A percentile compares a stretch with the other conserved stretches of the same genome.
Evolutionary conservation across 2,113 vertebrate genomes (phyloP).

Genomic region (Dasypus novemcinctus): DNA sequence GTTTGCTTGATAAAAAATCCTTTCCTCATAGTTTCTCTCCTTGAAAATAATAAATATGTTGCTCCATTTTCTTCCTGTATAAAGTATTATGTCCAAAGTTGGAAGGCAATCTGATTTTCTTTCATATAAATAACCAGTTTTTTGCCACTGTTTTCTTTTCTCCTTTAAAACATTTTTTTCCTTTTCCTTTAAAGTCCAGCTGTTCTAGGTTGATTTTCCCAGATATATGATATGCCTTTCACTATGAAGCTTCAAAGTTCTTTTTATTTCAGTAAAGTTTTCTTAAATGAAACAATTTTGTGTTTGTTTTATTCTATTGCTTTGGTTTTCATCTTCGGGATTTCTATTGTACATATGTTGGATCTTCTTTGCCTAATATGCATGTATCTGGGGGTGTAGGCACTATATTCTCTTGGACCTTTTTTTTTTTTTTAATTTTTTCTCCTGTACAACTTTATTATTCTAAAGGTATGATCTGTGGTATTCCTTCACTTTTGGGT

Average conservation of each 20-base stretch:
- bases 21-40: not conserved
- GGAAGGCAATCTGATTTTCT: not conserved
- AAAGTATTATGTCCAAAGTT: not conserved
- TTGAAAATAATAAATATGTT: not conserved
- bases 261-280: not conserved
- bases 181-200: not conserved
- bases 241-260: not conserved
- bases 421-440: not conserved
- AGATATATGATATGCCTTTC: not conserved
- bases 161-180: not conserved
- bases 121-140: not conserved
- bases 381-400: not conserved
- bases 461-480: too few relatives aligned
- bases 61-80: not conserved
- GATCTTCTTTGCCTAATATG: not conserved
- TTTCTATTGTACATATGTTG: not conserved
- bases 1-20: not conserved
- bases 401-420: not conserved
- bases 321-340: not conserved
- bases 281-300: not conserved
- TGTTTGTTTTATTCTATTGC: not conserved
- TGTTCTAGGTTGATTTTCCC: not conserved
- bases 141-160: not conserved
- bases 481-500: not conserved
- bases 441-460: not conserved